Conservation (phyloP, 2,797 vertebrate species). For the Ptychadena robeensis region DNA sequence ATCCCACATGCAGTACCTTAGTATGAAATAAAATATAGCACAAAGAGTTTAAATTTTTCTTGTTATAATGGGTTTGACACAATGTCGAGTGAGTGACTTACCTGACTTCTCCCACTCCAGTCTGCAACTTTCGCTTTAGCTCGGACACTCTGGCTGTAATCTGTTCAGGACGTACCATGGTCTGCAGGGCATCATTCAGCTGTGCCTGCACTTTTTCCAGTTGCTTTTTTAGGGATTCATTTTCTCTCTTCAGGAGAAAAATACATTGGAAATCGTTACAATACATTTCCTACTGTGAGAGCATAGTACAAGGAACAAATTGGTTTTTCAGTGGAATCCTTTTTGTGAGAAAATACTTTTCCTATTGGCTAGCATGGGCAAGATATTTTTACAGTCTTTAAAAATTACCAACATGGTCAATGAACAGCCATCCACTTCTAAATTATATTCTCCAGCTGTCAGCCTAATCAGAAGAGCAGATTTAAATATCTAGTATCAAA, state of each 20-base stretch:
- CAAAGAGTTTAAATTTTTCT: not conserved
- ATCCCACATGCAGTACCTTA: no score
- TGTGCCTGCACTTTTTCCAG: conserved; percentile 77
- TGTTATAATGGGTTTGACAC: not conserved
- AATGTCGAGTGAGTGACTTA: conserved; percentile 58
- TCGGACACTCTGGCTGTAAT: conserved; percentile 73
- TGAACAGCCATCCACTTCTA: no score
- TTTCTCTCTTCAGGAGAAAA: conserved; percentile 75
- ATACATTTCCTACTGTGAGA: not conserved
- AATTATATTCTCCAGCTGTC: no score
- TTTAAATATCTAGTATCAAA: no score
- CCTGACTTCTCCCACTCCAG: conserved; percentile 75
- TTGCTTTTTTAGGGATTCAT: conserved; percentile 74
- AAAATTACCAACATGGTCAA: no score
- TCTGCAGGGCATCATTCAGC: conserved; percentile 70
- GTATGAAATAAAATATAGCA: no score
- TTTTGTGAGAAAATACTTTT: not conserved
- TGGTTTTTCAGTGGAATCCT: not conserved
- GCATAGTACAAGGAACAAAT: not conserved
- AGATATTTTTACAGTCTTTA: no score
- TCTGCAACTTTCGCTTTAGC: conserved; percentile 71
- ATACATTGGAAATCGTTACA: not conserved
- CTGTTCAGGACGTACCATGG: conserved; percentile 76
- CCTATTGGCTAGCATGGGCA: no score
- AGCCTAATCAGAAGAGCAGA: no score